Evolutionary conservation across 2,888 invertebrate genomes (phyloP), one percentile per base, ranked within the genome.

Genomic region (Acanthosepion esculentum): DNA sequence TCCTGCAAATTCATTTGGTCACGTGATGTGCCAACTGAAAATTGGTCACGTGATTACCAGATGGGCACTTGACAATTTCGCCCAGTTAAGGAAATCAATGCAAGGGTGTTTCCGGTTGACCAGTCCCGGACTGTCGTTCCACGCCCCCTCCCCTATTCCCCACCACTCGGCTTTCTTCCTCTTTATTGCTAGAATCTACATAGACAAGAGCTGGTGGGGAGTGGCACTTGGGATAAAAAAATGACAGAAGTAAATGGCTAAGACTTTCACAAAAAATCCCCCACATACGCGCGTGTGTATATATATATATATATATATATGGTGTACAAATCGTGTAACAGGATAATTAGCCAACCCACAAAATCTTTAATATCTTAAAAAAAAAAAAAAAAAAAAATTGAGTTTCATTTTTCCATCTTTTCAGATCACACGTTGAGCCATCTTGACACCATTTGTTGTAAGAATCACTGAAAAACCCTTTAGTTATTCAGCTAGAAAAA

Each of bases 111-210:
- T 78, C 78, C 78, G 78, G 78, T 33, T 78, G 78, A 78, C 78
- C 78, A 78, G n/a, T 78, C n/a, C 78, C 33, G 78, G 78, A 78
- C 78, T 33, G 2, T 12, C 78, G 1, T 15, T n/a, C n/a, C 78
- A 29, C 29, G n/a, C 0, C 10, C 78, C 4, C 0, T 1, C 0
- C 15, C 12, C n/a, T 33, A n/a, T 7, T 78, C n/a, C 10, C 10
- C n/a, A 5, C n/a, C 4, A 23, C n/a, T 12, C 18, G 3, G 2
- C n/a, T 15, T 15, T n/a, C n/a, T 12, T 1, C 78, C n/a, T 78
- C 26, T 6, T 18, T 15, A 4, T 55, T 55, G 18, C 55, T 55
- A 18, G 55, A 18, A 20, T 20, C 29, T 18, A 78, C 78, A 33
- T n/a, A 33, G n/a, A n/a, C 78, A 78, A n/a, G n/a, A n/a, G n/a